These are phyloP conservation scores for Aspidiotus rigidus DNA, from an alignment of 2,888 invertebrate species.

Conservation along the genomic window DNA sequence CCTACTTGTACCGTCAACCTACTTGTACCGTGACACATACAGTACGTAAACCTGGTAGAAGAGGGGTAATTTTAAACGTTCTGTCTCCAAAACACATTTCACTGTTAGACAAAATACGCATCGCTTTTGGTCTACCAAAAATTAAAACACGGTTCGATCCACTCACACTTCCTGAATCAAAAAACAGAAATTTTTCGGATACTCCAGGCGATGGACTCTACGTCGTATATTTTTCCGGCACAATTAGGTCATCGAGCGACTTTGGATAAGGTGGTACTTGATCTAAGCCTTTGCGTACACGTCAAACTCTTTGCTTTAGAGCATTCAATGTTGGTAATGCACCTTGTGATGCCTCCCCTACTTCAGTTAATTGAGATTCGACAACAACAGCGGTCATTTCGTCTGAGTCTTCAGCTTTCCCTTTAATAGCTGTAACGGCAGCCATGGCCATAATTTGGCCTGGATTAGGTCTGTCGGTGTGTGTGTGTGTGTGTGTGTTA, in stretches of 20 bases:
- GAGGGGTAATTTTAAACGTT: neutral
- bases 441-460: neutral
- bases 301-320: neutral
- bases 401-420: neutral
- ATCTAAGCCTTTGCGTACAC: neutral
- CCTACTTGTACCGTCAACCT: no score
- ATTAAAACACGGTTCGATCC: neutral
- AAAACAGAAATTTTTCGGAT: neutral
- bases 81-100: neutral
- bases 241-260: neutral
- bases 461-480: neutral
- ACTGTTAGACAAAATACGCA: neutral
- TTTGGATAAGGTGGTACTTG: neutral
- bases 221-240: neutral
- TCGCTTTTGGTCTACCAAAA: neutral
- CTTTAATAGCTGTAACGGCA: neutral
- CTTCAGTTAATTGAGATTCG: neutral
- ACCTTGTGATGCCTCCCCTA: neutral
- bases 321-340: neutral
- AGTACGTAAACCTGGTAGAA: neutral
- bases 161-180: neutral
- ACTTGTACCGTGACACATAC: no score
- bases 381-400: neutral
- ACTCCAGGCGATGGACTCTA: neutral
- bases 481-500: no score